Conservation (phyloP, 2,113 vertebrate genomes). For the Syrmaticus mikado region DNA sequence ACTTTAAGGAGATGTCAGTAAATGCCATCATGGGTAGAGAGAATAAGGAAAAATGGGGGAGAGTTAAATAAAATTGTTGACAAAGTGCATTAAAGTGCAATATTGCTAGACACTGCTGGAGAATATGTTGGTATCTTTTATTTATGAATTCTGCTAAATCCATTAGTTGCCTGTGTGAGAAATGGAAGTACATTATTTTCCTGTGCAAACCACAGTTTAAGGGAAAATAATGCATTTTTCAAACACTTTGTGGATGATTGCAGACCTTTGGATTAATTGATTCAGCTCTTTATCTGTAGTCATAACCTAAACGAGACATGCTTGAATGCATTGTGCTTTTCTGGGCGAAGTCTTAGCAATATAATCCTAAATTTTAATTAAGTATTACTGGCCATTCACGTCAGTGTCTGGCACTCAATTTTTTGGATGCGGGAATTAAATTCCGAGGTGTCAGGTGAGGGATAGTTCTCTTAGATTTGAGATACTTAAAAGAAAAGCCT, state of each 20-base stretch:
- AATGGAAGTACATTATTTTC: slow-evolving; percentile 51
- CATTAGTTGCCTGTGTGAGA: slow-evolving; percentile 56
- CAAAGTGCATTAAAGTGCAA: slow-evolving; percentile 45
- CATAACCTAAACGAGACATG: background rate
- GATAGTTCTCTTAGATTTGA: slow-evolving; percentile 12
- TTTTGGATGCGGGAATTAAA: background rate
- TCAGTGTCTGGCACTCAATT: fast-evolving
- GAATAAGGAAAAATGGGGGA: slow-evolving; percentile 10
- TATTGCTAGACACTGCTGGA: background rate
- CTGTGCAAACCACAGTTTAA: slow-evolving; percentile 24
- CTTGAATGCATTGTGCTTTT: background rate
- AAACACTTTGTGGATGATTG: background rate
- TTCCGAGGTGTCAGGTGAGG: slow-evolving; percentile 20
- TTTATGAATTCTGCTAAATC: slow-evolving; percentile 61
- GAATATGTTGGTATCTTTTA: slow-evolving; percentile 47
- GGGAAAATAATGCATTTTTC: background rate
- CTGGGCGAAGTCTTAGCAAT: background rate
- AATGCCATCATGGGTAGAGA: slow-evolving; percentile 5
- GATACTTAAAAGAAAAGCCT: slow-evolving; percentile 31
- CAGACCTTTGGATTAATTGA: slow-evolving; percentile 21
- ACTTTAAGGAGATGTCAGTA: background rate
- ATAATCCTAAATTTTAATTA: background rate
- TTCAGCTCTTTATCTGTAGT: background rate
- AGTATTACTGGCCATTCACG: background rate
- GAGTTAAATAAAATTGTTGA: slow-evolving; percentile 44